Percentiles rank a stretch among this genome's conserved stretches.
These are phyloP conservation scores for Seriola dumerili DNA, from an alignment of 2,113 vertebrate species.

Conservation along the genomic window DNA sequence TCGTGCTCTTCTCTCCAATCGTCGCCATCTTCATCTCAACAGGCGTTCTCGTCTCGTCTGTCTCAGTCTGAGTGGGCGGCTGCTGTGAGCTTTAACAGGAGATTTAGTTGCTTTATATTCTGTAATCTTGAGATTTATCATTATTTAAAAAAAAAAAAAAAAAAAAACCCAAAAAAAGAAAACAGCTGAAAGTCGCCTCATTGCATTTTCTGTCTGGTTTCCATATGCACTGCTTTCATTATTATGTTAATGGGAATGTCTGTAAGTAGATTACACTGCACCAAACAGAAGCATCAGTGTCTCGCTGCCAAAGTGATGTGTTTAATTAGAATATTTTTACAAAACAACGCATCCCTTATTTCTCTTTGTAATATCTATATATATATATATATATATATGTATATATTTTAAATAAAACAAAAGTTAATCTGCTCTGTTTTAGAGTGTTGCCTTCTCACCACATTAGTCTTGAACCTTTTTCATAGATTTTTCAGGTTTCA, in stretches of 20 bases:
- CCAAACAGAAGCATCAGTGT: not conserved
- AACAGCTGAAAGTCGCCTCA: slow-evolving; percentile 15
- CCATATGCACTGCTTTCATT: not conserved
- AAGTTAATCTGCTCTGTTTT: not conserved
- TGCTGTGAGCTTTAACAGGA: slow-evolving; percentile 1
- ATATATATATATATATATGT: too few relatives aligned
- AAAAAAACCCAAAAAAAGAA: not conserved
- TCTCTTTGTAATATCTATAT: too few relatives aligned
- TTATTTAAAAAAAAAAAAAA: not conserved
- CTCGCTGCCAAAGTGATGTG: not conserved
- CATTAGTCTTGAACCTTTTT: not conserved
- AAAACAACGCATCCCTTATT: not conserved
- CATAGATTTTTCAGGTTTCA: not conserved
- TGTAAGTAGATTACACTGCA: not conserved
- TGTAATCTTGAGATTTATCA: slow-evolving; percentile 34
- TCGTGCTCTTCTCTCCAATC: not conserved
- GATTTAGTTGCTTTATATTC: slow-evolving; percentile 23
- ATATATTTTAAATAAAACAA: too few relatives aligned
- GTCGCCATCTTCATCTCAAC: not conserved
- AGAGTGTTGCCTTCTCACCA: not conserved
- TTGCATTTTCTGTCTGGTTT: not conserved
- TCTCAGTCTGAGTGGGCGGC: not conserved
- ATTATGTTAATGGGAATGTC: not conserved
- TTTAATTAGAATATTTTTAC: not conserved
- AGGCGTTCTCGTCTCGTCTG: not conserved